phyloP scores from a whole-genome alignment of 2,797 vertebrate species.

The Gallirallus australis region DNA sequence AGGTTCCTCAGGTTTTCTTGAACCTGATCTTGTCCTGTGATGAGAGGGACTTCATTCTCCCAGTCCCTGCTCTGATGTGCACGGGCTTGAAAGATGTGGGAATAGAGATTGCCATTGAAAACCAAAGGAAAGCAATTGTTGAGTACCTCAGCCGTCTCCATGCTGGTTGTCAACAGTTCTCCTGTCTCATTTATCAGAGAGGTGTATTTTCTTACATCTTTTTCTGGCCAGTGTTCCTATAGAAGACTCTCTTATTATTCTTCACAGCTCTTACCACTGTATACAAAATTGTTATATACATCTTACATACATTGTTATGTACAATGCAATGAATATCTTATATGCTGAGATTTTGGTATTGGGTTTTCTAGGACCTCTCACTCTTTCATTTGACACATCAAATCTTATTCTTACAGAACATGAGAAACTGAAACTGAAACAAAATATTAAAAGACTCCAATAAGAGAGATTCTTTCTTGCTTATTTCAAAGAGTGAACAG shows the following conservation, averaged over 20 bases:
- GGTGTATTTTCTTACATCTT: not conserved
- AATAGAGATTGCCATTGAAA: not conserved
- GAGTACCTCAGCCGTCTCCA: not conserved
- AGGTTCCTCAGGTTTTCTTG: not conserved
- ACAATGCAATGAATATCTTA: not conserved
- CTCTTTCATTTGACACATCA: not conserved
- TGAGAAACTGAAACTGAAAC: not conserved
- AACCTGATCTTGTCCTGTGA: rapidly evolving
- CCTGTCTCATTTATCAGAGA: not conserved
- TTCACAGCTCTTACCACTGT: not conserved
- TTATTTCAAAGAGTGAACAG: not conserved
- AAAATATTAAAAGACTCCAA: not conserved
- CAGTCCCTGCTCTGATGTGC: not conserved
- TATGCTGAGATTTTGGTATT: not conserved
- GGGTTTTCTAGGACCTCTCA: not conserved
- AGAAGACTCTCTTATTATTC: not conserved
- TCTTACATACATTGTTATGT: not conserved
- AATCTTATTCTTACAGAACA: not conserved
- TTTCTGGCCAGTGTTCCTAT: not conserved
- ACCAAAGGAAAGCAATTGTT: not conserved
- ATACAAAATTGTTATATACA: not conserved
- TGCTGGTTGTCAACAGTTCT: not conserved
- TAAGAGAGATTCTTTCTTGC: not conserved
- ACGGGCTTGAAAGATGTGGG: not conserved
- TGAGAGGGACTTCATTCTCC: not conserved